A percentile compares a stretch with the other conserved stretches of the same genome.
Conservation (phyloP, 2,113 vertebrate genomes). For the Saccopteryx bilineata region DNA sequence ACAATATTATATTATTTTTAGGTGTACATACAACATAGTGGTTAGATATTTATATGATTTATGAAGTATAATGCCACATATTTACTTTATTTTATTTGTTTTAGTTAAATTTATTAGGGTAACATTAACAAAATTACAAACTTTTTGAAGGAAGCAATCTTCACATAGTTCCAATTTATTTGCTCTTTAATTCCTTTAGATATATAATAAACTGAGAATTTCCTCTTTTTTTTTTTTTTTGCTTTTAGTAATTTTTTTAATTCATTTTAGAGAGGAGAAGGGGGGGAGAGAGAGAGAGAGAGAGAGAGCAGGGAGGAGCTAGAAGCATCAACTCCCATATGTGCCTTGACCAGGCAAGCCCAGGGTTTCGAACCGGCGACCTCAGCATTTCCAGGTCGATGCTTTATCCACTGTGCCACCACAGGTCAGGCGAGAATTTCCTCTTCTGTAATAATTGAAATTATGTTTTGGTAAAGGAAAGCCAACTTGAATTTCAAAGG, state of each 20-base stretch:
- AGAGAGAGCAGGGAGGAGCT: too few relatives aligned
- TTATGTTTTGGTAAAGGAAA: neutral
- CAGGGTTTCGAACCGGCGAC: too few relatives aligned
- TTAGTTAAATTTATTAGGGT: too few relatives aligned
- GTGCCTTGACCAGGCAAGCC: neutral
- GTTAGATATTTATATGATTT: neutral
- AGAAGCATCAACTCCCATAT: too few relatives aligned
- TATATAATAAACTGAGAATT: neutral
- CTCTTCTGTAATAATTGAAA: neutral
- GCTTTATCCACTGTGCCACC: neutral
- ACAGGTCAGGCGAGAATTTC: neutral
- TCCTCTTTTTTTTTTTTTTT: neutral
- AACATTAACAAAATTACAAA: too few relatives aligned
- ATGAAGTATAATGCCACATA: neutral
- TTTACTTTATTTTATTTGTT: too few relatives aligned
- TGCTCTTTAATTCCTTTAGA: neutral
- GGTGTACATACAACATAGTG: neutral
- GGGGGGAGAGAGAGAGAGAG: too few relatives aligned
- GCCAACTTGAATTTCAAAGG: constrained; percentile 2
- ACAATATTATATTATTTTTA: neutral
- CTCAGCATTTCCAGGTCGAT: too few relatives aligned
- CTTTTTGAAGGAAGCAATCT: neutral
- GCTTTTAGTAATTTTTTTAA: neutral
- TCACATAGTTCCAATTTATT: neutral
- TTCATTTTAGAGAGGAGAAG: neutral